Conservation (phyloP, 2,797 vertebrate species). For the Echiichthys vipera region DNA sequence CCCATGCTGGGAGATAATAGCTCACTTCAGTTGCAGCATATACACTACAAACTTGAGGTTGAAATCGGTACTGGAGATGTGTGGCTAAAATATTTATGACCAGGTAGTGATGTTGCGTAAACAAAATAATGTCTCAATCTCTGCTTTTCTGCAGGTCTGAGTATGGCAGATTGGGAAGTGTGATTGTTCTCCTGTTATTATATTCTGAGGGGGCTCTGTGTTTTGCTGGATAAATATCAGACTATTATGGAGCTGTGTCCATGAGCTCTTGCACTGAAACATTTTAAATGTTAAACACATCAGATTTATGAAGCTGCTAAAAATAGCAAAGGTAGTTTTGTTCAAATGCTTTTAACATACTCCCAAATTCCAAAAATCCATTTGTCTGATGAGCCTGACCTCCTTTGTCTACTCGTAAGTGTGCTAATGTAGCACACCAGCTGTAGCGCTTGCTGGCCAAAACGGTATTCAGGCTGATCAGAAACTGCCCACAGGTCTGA, state of each 20-base stretch:
- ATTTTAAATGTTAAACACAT: conserved; percentile 52
- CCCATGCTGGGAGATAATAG: conserved; percentile 60
- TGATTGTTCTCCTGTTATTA: conserved; percentile 22
- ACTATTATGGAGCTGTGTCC: conserved; percentile 16
- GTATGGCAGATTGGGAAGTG: conserved; percentile 33
- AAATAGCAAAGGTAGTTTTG: conserved; percentile 41
- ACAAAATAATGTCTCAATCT: neutral
- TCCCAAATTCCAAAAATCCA: conserved; percentile 31
- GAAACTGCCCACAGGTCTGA: too few relatives aligned
- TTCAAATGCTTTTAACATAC: conserved; percentile 32
- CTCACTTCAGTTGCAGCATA: conserved; percentile 64
- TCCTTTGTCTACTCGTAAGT: conserved; percentile 44
- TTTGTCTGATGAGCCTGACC: conserved; percentile 32
- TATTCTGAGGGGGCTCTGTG: conserved; percentile 1
- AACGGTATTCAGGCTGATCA: conserved; percentile 32
- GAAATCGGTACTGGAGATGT: conserved; percentile 13
- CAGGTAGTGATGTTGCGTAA: neutral
- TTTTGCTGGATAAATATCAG: conserved; percentile 18
- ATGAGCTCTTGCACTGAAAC: conserved; percentile 10
- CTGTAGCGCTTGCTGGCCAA: conserved; percentile 23
- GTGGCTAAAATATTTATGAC: neutral
- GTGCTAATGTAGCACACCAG: conserved; percentile 40
- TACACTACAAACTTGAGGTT: conserved; percentile 29
- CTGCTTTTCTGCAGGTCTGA: conserved; percentile 43
- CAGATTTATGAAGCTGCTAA: conserved; percentile 34